Conservation (phyloP, 2,113 vertebrate species). For the Calonectris borealis region DNA sequence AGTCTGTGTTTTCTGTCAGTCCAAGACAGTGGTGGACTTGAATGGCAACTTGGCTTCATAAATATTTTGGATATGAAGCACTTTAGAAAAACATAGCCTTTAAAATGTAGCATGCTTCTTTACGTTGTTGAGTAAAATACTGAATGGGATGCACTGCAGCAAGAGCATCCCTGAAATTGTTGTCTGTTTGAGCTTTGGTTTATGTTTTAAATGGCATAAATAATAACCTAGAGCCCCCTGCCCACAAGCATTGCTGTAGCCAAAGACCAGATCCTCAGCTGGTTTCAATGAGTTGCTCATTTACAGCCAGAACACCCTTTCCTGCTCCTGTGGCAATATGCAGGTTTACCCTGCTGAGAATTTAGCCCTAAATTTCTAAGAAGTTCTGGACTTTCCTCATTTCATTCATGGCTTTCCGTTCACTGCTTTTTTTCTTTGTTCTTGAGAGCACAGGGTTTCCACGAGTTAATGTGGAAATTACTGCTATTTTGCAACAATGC, state of each 20-base stretch:
- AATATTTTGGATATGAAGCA: background rate
- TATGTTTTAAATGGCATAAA: background rate
- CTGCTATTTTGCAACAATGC: slow-evolving; percentile 80
- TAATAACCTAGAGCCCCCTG: background rate
- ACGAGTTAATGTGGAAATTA: slow-evolving; percentile 78
- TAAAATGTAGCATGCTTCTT: background rate
- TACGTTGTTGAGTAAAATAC: background rate
- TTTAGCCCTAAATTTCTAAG: background rate
- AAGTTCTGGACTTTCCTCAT: background rate
- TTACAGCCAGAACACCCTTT: background rate
- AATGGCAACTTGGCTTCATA: background rate
- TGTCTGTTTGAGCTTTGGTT: background rate
- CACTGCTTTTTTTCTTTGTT: slow-evolving; percentile 66
- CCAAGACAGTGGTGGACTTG: background rate
- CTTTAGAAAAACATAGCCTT: background rate
- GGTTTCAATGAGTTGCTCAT: background rate
- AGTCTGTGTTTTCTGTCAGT: background rate
- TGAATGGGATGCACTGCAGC: background rate
- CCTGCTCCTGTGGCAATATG: background rate
- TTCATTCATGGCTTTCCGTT: slow-evolving; percentile 40
- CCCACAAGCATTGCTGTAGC: background rate
- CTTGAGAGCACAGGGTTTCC: slow-evolving; percentile 64
- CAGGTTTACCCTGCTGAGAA: background rate
- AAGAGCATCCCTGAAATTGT: background rate
- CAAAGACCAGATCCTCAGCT: background rate